Conservation (phyloP, 2,113 vertebrate genomes). For the Bothrops jararaca region DNA sequence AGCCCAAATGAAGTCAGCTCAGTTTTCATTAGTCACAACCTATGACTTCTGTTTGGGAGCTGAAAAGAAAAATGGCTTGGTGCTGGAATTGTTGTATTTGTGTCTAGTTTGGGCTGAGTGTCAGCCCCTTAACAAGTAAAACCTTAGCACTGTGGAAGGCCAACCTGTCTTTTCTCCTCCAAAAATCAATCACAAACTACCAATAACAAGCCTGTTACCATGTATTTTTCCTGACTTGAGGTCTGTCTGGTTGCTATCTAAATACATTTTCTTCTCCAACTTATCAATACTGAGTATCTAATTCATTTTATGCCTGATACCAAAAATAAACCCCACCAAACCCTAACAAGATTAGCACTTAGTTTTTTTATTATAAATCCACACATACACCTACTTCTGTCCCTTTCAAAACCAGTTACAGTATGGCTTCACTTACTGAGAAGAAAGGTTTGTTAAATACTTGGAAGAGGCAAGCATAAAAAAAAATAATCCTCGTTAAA, state of each 20-base stretch:
- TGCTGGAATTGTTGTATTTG: conserved; percentile 16
- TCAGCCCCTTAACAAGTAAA: conserved; percentile 4
- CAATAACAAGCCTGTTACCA: conserved; percentile 7
- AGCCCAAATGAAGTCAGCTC: conserved; percentile 45
- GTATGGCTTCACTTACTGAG: not conserved
- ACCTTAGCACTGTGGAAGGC: conserved; percentile 1
- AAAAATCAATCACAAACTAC: conserved; percentile 28
- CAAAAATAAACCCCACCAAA: not conserved
- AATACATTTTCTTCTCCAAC: conserved; percentile 4
- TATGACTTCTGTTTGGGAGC: conserved; percentile 14
- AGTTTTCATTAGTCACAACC: conserved; percentile 36
- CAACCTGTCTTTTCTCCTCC: not conserved
- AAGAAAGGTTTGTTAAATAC: not conserved
- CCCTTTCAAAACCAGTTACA: not conserved
- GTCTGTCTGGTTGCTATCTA: conserved; percentile 10
- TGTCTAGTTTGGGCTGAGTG: not conserved
- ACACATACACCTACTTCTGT: not conserved
- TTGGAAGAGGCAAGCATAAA: not conserved
- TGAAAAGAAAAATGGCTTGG: not conserved
- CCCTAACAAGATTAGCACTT: not conserved
- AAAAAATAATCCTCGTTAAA: conserved; percentile 1
- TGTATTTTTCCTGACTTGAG: conserved; percentile 10
- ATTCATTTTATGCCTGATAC: conserved; percentile 16
- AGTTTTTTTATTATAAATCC: not conserved
- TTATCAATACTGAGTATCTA: not conserved